Percentiles rank a stretch among this genome's conserved stretches.
These are phyloP conservation scores for Cryptoleucopteryx plumbea DNA, from an alignment of 2,113 vertebrate genomes.

Conservation along the genomic window DNA sequence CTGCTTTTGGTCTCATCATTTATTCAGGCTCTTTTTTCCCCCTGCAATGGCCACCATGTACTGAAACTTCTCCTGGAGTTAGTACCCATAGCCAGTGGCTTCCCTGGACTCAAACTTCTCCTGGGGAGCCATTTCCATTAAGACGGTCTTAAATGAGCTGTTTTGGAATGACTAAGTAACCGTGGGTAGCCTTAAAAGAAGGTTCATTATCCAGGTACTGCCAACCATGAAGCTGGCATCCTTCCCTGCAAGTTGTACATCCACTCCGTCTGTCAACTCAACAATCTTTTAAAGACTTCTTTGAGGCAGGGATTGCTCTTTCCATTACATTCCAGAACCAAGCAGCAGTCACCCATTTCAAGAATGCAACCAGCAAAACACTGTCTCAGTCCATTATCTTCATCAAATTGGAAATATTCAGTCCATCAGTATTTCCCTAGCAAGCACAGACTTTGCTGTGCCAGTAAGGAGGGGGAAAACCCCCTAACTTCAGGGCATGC, in stretches of 20 bases:
- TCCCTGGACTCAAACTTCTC: not conserved
- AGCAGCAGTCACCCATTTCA: slow-evolving; percentile 41
- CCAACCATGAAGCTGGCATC: slow-evolving; percentile 47
- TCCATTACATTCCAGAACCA: slow-evolving; percentile 12
- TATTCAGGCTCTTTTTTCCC: not conserved
- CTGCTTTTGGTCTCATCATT: not conserved
- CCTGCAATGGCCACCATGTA: not conserved
- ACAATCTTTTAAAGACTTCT: slow-evolving; percentile 10
- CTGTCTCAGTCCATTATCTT: slow-evolving; percentile 8
- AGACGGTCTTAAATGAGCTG: not conserved
- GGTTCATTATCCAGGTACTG: slow-evolving; percentile 29
- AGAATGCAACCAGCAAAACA: slow-evolving; percentile 13
- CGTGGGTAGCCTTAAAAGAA: not conserved
- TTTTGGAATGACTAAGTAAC: slow-evolving; percentile 14
- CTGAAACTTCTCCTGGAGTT: not conserved
- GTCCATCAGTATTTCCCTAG: not conserved
- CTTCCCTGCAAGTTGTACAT: slow-evolving; percentile 27
- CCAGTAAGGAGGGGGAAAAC: not conserved
- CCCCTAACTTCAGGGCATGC: not conserved
- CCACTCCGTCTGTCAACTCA: slow-evolving; percentile 29
- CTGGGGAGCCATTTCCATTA: not conserved
- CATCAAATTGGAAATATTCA: not conserved
- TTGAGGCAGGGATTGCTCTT: not conserved
- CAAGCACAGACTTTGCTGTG: not conserved
- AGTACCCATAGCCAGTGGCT: not conserved